Evolutionary conservation across 2,797 vertebrate genomes (phyloP), one percentile per base, ranked within the genome.

Genomic region (Alfaro cultratus): DNA sequence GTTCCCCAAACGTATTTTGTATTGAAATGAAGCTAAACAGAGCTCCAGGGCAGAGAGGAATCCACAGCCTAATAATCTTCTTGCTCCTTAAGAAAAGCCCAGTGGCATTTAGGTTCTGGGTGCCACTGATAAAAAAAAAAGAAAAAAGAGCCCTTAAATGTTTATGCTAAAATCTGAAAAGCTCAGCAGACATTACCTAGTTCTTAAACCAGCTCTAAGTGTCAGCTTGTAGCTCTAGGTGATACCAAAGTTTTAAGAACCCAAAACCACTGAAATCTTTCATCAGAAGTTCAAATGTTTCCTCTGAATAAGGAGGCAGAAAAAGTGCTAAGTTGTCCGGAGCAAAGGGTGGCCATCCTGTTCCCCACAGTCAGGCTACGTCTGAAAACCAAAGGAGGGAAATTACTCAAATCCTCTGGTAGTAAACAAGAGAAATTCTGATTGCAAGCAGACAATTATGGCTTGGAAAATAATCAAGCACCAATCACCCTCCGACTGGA

Each of bases 31-130:
- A 70, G 67, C 67, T 70, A n/a, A 70, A 70, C 67, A 29, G 68
- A 29, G 68, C 68, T 71, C 26, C 41, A 71, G 68, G 68, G 68
- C 41, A 71, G 26, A 71, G 12, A 6, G 5, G 45, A 71, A 71
- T 71, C 68, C 68, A 71, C 68, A 71, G 41, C 10, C 21, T 41
- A 31, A 39, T 36, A n/a, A 71, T 71, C 68, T 29, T 46, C 68
- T 29, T 45, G 68, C 68, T 71, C 68, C 68, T 71, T 46, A 46
- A 71, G 41, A 45, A 45, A 43, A 71, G 9, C 41, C 41, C 26
- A 29, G 74, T 71, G 68, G 68, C 68, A 29, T 71, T 71, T 45
- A 45, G 68, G 68, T 71, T 71, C 68, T 71, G 68, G 68, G 41
- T 71, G 41, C 41, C 7, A 9, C 68, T 29, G 68, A 71, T 71